phyloP scores from a whole-genome alignment of 2,797 vertebrate genomes.

The Eulemur albifrons region DNA sequence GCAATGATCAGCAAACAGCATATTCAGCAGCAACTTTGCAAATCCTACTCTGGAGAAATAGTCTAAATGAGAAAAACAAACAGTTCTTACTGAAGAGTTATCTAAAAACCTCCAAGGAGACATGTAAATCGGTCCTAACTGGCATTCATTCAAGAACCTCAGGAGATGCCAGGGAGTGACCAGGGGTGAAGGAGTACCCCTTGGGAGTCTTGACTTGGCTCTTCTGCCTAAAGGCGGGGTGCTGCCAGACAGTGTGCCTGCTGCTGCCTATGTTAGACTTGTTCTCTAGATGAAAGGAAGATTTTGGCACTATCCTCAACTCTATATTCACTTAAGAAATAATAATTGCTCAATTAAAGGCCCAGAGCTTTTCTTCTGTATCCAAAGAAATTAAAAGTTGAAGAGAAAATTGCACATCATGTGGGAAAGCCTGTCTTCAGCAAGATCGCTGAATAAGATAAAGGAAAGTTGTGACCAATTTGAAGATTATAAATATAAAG shows the following conservation, averaged over 20 bases:
- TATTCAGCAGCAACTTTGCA: constrained; percentile 29
- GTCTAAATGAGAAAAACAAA: constrained; percentile 67
- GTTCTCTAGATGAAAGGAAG: constrained; percentile 58
- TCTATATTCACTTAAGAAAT: constrained; percentile 60
- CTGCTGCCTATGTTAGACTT: not conserved
- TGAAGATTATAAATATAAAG: constrained; percentile 54
- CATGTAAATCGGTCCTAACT: constrained; percentile 50
- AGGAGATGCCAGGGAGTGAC: constrained; percentile 32
- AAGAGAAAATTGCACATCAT: constrained; percentile 50
- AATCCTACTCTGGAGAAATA: constrained; percentile 52
- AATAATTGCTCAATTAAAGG: constrained; percentile 71
- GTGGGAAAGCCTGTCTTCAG: constrained; percentile 50
- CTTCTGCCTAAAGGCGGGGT: not conserved
- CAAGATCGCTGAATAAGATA: constrained; percentile 45
- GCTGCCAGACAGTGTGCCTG: not conserved
- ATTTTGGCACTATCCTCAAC: constrained; percentile 37
- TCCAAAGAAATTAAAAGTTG: constrained; percentile 60
- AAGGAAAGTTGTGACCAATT: constrained; percentile 47
- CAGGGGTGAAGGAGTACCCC: constrained; percentile 18
- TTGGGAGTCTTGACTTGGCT: constrained; percentile 28
- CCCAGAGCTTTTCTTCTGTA: constrained; percentile 54
- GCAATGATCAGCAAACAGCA: constrained; percentile 30
- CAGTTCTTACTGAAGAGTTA: constrained; percentile 56
- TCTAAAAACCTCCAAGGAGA: constrained; percentile 61
- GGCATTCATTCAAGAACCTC: constrained; percentile 55